Evolutionary conservation across 1,140 invertebrate genomes (phyloP), one percentile per base, ranked within the genome.

Genomic region (Bombyx mandarina): DNA sequence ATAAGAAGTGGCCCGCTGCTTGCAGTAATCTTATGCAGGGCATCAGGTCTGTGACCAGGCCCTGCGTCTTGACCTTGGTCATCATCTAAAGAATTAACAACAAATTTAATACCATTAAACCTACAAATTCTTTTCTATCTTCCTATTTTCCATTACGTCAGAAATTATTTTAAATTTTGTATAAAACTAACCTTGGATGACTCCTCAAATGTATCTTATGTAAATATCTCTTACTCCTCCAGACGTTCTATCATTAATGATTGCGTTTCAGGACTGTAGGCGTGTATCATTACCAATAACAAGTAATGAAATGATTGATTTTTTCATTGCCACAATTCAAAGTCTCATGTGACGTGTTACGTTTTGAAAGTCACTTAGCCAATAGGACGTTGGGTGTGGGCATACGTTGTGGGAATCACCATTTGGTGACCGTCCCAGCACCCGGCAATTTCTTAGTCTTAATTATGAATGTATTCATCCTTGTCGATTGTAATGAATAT

Each of bases 1-100:
- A 92, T 77, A 95, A 88, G 69, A 94, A 95, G 62, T 94, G 92
- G 9, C 94, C 94, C 8, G 90, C 90, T 7, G 89, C 82, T 77
- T 94, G 93, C 92, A 95, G 94, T 45, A 95, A 73, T 63, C 90
- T 90, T 65, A 96, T 94, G 63, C 95, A 94, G 42, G 94, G 94
- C 92, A 94, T 91, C 60, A 95, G 83, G 77, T 95, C 94, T 68
- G 93, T 91, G 84, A 95, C 94, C 44, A 96, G 91, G 79, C 94
- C 94, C 53, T 81, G 78, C 0, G 78, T 72, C 65, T 89, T 88
- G 52, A 71, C 73, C 70, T 88, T 87, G 49, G 69, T 79, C 79
- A 88, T 82, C 88, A 89, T 89, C 88, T 89, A 71, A 6, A 78
- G 82, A 48, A 60, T 45, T 61, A 62, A 10, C 50, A 35, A 42